A percentile compares a stretch with the other conserved stretches of the same genome.
phyloP scores from a whole-genome alignment of 2,888 invertebrate genomes.

The Dolomedes plantarius region DNA sequence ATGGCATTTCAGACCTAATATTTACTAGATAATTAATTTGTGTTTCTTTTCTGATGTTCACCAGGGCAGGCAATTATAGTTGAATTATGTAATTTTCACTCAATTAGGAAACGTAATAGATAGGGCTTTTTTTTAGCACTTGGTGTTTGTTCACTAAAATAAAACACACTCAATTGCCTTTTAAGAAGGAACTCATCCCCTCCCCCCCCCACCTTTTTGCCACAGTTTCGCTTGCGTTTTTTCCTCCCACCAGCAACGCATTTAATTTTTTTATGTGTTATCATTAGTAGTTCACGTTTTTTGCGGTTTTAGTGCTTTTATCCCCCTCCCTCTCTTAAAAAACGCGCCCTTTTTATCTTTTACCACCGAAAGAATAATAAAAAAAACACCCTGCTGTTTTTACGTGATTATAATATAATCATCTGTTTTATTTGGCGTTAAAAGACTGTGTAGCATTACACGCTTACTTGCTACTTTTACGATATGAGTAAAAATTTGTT shows the following conservation, averaged over 20 bases:
- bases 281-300: constrained; percentile 64
- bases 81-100: constrained; percentile 71
- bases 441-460: constrained; percentile 35
- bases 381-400: constrained; percentile 53
- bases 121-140: constrained; percentile 53
- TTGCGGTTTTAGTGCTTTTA: constrained; percentile 58
- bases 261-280: constrained; percentile 61
- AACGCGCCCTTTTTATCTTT: constrained; percentile 56
- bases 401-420: constrained; percentile 71
- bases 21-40: constrained; percentile 70
- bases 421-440: constrained; percentile 71
- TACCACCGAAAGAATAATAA: constrained; percentile 34
- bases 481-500: constrained; percentile 9
- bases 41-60: constrained; percentile 15
- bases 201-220: neutral
- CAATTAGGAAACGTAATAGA: constrained; percentile 71
- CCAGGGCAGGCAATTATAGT: constrained; percentile 60
- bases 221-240: constrained; percentile 29
- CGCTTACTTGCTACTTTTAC: constrained; percentile 15
- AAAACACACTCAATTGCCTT: constrained; percentile 68
- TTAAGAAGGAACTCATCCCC: constrained; percentile 55
- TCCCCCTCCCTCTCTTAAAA: constrained; percentile 27
- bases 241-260: constrained; percentile 20
- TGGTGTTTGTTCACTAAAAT: constrained; percentile 70
- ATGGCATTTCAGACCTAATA: constrained; percentile 68